These are phyloP conservation scores for Tarsius wallacei DNA, from an alignment of 2,797 vertebrate genomes.

Conservation along the genomic window DNA sequence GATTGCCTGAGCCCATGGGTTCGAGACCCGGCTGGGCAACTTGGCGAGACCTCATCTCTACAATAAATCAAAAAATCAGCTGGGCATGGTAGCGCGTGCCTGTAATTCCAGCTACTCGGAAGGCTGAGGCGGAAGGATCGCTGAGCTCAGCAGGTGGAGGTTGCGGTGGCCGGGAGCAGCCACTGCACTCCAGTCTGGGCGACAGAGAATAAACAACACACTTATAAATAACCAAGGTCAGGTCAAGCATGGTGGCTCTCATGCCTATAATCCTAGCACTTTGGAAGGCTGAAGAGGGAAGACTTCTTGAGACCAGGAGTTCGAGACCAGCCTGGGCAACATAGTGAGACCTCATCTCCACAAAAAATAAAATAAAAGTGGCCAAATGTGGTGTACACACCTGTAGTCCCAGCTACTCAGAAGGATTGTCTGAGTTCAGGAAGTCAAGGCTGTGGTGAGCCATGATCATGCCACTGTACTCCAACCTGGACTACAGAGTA, in stretches of 20 bases:
- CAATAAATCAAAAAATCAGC: too few species aligned
- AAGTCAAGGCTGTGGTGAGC: neutral
- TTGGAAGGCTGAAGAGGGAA: neutral
- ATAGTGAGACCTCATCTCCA: neutral
- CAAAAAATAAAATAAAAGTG: neutral
- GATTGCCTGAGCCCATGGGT: too few species aligned
- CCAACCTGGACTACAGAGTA: neutral
- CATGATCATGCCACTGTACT: neutral
- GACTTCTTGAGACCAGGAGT: neutral
- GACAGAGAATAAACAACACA: neutral
- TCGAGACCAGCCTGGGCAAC: neutral
- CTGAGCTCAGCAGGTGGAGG: too few species aligned
- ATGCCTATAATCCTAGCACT: neutral
- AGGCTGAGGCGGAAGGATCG: too few species aligned
- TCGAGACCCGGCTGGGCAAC: too few species aligned
- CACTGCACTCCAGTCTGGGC: too few species aligned
- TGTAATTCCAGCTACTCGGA: too few species aligned
- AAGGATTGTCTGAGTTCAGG: neutral
- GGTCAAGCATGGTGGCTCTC: neutral
- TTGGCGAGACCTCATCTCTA: too few species aligned
- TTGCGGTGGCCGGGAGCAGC: too few species aligned
- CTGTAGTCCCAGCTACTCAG: neutral
- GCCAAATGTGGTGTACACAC: too few species aligned
- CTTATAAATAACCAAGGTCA: neutral
- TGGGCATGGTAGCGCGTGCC: too few species aligned